phyloP scores from a whole-genome alignment of 2,113 vertebrate genomes.

The Seriola aureovittata region DNA sequence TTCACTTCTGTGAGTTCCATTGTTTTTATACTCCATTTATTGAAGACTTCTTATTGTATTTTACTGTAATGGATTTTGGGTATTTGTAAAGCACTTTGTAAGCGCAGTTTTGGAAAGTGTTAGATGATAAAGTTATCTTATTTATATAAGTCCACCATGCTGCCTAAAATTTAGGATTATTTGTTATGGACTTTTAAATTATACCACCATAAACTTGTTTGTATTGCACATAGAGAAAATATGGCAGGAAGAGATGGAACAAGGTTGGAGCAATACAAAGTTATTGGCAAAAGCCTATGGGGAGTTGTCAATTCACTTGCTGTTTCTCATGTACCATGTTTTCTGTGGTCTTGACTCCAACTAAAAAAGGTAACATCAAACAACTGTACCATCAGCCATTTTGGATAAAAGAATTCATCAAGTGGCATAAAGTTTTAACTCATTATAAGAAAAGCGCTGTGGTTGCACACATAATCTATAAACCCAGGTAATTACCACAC shows the following conservation, averaged over 20 bases:
- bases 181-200: neutral
- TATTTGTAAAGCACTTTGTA: conserved; percentile 12
- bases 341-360: conserved; percentile 31
- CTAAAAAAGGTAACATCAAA: conserved; percentile 24
- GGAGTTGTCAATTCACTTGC: conserved; percentile 35
- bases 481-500: neutral
- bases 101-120: neutral
- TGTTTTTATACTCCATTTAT: neutral
- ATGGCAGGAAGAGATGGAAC: conserved; percentile 17
- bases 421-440: neutral
- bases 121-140: neutral
- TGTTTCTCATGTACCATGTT: conserved; percentile 33
- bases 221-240: conserved; percentile 8
- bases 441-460: neutral
- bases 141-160: neutral
- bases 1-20: neutral
- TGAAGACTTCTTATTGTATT: neutral
- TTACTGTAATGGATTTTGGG: neutral
- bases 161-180: neutral
- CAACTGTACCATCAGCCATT: neutral
- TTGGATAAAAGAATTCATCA: neutral
- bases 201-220: conserved; percentile 2
- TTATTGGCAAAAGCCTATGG: conserved; percentile 23
- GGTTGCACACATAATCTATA: neutral
- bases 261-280: conserved; percentile 2